Percentiles rank a stretch among this genome's conserved stretches.
Evolutionary conservation across 2,797 vertebrate genomes (phyloP).

Genomic region (Ctenopoma multispine): DNA sequence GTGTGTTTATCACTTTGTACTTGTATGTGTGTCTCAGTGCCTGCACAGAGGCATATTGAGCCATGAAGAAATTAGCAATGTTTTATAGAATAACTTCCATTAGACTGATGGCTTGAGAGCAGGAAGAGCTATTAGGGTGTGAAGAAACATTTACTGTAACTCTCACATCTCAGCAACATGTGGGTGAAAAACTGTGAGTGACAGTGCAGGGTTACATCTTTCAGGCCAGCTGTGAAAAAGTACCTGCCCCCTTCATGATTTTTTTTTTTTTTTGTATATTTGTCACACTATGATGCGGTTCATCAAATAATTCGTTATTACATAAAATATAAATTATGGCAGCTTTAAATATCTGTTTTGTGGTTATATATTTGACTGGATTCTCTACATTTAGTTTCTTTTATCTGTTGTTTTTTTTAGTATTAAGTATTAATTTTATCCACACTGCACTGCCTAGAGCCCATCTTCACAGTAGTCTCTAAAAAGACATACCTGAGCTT

Average conservation of each 20-base stretch:
- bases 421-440: background rate
- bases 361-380: background rate
- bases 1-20: background rate
- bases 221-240: too few species aligned
- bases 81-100: slow-evolving; percentile 13
- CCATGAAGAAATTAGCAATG: slow-evolving; percentile 1
- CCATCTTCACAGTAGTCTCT: background rate
- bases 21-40: slow-evolving; percentile 2
- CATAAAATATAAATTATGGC: background rate
- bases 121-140: slow-evolving; percentile 7
- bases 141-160: slow-evolving; percentile 13
- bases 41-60: background rate
- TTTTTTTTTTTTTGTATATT: too few species aligned
- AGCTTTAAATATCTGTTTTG: background rate
- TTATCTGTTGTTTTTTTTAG: too few species aligned
- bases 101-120: slow-evolving; percentile 17
- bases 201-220: background rate
- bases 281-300: too few species aligned
- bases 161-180: slow-evolving; percentile 20
- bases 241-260: too few species aligned
- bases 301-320: too few species aligned
- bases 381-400: background rate
- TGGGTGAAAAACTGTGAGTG: slow-evolving; percentile 28
- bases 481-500: background rate
- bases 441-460: slow-evolving; percentile 6